Base-by-base conservation (phyloP, 1,140 invertebrate genomes). In the Eubasilissa regina region DNA sequence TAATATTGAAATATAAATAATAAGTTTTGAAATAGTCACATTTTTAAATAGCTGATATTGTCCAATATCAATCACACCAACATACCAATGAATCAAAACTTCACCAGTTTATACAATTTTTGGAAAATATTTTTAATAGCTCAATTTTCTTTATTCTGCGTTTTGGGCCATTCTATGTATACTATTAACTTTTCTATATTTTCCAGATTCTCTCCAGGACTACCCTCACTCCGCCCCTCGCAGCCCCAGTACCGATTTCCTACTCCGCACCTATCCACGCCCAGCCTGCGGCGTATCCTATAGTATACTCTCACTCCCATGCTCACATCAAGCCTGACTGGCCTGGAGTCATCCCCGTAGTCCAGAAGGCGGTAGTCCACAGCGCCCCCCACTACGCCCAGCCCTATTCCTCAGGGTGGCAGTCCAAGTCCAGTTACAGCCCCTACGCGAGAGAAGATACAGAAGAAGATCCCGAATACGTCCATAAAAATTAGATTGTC, bases 251-350 rank as follows among this genome's bases (percentile, higher is more conserved):
- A 84, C 12, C 85, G 85, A 10, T 77, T 84, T 9, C 81, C 87
- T 1, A 85, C 51, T 35, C 43, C 8, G 80, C 88, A 0, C 86
- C 87, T 0, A 86, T 85, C n/a, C 87, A 87, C 12, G 85, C 85
- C 10, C 45, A 64, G 0, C 62, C 62, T 3, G 60, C 60, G 1
- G 75, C 75, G 7, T 75, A 77, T 48, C 80, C 80, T 21, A 44
- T 79, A 25, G 74, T 81, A 0, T 79, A 79, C 70, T 48, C 55
- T 0, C 62, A 66, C 0, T 7, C 62, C 0, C 74, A 79, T 56
- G 19, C 55, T 0, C 62, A 66, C 4, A 13, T 43, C 35, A 44
- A 12, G 19, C 51, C 73, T 9, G 73, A 58, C 13, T 55, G 21
- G 35, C 77, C 64, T 0, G 66, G 66, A n/a, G 77, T 78, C 0